Evolutionary conservation across 2,888 invertebrate genomes (phyloP).

Genomic region (Maniola hyperantus): DNA sequence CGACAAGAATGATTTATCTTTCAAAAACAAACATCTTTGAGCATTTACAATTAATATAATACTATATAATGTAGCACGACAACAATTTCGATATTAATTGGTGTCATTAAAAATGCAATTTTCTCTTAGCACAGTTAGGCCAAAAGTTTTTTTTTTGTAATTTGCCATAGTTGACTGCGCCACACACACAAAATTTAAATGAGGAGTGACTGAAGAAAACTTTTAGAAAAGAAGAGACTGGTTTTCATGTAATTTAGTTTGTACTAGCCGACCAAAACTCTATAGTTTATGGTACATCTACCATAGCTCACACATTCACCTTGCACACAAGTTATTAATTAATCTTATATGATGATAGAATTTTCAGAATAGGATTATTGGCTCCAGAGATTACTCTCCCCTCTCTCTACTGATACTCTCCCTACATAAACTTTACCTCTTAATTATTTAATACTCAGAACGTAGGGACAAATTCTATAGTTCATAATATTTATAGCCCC

Average conservation of each 20-base stretch:
- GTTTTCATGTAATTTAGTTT: not conserved
- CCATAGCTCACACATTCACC: not conserved
- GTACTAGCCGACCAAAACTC: conserved; percentile 1
- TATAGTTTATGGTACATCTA: not conserved
- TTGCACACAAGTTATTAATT: not conserved
- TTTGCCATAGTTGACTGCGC: not conserved
- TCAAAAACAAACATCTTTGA: conserved; percentile 10
- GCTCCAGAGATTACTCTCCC: no score
- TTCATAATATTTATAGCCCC: no score
- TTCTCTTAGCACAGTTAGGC: conserved; percentile 2
- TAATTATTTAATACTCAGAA: no score
- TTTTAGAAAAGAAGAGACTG: not conserved
- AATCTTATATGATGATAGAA: no score
- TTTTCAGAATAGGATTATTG: no score
- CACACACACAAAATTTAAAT: not conserved
- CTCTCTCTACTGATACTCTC: no score
- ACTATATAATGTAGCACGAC: conserved; percentile 3
- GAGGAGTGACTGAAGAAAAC: not conserved
- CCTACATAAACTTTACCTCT: no score
- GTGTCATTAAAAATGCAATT: conserved; percentile 2
- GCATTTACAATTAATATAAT: conserved; percentile 15
- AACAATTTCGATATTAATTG: conserved; percentile 9
- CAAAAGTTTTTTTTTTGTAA: not conserved
- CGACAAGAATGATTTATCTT: not conserved
- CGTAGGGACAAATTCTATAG: no score